These are phyloP conservation scores for Yponomeuta cagnagella DNA, from an alignment of 2,888 invertebrate species.

Conservation along the genomic window DNA sequence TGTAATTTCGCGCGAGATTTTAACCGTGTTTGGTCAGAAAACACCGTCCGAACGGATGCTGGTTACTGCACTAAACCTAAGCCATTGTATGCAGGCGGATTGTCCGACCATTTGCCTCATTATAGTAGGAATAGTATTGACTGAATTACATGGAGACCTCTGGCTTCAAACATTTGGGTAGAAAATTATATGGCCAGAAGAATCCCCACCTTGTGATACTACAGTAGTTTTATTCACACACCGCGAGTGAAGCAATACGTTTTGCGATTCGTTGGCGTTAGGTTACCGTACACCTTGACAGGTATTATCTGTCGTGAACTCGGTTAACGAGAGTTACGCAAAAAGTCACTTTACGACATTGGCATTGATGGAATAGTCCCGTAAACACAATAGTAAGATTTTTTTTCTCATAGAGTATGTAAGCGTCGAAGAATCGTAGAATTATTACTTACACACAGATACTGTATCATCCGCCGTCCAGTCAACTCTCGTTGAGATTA, in stretches of 20 bases:
- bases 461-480: no score
- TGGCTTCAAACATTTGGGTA: conserved; percentile 48
- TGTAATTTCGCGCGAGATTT: neutral
- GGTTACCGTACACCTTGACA: neutral
- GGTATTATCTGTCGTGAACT: neutral
- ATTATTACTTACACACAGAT: no score
- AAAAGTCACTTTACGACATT: neutral
- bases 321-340: neutral
- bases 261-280: neutral
- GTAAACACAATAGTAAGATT: neutral
- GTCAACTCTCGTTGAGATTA: no score
- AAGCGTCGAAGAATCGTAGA: neutral
- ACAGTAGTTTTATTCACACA: neutral
- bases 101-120: conserved; percentile 64
- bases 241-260: neutral
- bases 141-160: neutral
- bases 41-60: conserved; percentile 43
- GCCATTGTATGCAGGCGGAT: conserved; percentile 75
- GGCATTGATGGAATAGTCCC: neutral
- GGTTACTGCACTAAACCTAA: conserved; percentile 64
- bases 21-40: neutral
- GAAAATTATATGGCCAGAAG: neutral
- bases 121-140: conserved; percentile 37
- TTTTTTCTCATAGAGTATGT: neutral
- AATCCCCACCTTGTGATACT: neutral